These are phyloP conservation scores for Nesoenas mayeri DNA, from an alignment of 2,113 vertebrate species.

Conservation along the genomic window DNA sequence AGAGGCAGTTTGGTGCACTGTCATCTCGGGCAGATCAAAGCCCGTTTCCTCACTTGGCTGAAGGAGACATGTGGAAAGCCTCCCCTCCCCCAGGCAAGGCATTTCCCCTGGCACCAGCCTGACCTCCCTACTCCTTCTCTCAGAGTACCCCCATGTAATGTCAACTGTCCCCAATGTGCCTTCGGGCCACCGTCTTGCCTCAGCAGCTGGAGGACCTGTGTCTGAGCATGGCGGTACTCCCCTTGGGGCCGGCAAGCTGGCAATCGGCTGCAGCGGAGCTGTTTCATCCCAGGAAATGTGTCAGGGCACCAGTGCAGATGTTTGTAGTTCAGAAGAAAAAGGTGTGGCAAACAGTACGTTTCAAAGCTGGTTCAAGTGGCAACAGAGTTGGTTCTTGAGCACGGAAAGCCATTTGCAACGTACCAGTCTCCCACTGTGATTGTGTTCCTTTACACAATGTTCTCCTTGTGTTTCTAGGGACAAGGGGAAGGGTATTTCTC, in stretches of 20 bases:
- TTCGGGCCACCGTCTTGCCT: accelerated
- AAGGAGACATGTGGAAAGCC: neutral
- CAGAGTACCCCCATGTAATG: accelerated
- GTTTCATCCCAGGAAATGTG: accelerated
- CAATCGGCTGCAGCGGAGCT: accelerated
- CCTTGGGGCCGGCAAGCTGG: accelerated
- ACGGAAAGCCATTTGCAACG: neutral
- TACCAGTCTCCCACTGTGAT: accelerated
- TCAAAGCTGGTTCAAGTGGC: neutral
- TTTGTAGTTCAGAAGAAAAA: neutral
- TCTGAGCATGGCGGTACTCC: accelerated
- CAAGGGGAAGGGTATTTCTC: neutral
- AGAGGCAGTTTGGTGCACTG: constrained; percentile 1
- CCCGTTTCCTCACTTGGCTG: accelerated
- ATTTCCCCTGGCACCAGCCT: neutral
- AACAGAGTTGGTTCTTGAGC: neutral
- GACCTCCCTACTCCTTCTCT: neutral
- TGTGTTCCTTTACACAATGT: neutral
- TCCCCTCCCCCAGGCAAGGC: neutral
- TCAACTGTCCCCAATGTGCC: neutral
- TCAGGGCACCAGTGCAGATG: accelerated
- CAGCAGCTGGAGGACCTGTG: accelerated
- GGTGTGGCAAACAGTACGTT: accelerated
- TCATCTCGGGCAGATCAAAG: constrained; percentile 39
- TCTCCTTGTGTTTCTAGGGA: neutral